These are phyloP conservation scores for Coreius guichenoti DNA, from an alignment of 2,797 vertebrate species.

Conservation along the genomic window DNA sequence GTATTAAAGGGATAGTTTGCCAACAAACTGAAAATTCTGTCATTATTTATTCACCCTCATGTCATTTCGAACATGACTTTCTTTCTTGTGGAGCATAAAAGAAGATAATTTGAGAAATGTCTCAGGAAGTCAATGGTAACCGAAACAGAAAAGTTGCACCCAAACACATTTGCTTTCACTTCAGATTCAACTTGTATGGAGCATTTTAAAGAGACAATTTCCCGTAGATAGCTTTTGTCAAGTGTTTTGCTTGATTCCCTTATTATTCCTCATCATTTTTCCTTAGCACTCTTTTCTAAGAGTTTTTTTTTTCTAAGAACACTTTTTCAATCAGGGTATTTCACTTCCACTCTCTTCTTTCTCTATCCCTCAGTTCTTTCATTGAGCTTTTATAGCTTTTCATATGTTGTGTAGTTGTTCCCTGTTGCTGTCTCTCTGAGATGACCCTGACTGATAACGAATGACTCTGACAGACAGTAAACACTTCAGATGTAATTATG, in stretches of 20 bases:
- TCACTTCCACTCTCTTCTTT: slow-evolving; percentile 15
- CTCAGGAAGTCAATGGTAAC: neutral
- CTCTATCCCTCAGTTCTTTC: slow-evolving; percentile 4
- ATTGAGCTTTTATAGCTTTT: slow-evolving; percentile 29
- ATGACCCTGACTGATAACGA: slow-evolving; percentile 37
- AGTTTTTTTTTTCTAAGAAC: no score
- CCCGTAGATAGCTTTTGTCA: neutral
- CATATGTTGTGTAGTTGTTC: slow-evolving; percentile 8
- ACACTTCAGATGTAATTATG: slow-evolving; percentile 53
- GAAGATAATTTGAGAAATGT: neutral
- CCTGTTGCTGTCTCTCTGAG: neutral
- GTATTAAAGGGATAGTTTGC: neutral
- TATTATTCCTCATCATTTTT: slow-evolving; percentile 9
- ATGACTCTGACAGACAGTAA: slow-evolving; percentile 43
- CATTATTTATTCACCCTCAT: no score
- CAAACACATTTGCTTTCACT: neutral
- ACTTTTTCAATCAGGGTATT: slow-evolving; percentile 21
- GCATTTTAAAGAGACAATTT: neutral
- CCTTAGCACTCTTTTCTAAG: neutral
- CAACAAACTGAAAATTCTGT: no score
- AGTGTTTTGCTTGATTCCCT: slow-evolving; percentile 4
- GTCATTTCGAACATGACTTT: neutral
- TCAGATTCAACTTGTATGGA: neutral
- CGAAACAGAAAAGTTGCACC: neutral
- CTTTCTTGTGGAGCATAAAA: neutral